Percentiles rank a stretch among this genome's conserved stretches.
phyloP scores from a whole-genome alignment of 2,888 invertebrate species.

The Meiosimyza decipiens region DNA sequence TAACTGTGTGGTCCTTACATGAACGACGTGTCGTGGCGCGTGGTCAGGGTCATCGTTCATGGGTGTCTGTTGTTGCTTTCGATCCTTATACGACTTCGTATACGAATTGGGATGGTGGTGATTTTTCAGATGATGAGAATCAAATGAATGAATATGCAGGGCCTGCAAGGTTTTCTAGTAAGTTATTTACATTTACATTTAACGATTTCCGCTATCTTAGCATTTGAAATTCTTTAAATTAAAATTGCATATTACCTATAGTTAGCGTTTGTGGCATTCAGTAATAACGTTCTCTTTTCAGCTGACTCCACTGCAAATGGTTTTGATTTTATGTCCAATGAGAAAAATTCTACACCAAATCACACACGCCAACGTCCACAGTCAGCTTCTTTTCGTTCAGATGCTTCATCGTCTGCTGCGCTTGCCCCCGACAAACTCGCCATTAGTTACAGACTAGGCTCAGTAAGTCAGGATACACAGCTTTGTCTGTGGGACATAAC shows the following conservation, averaged over 20 bases:
- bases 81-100: conserved; percentile 86
- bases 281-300: conserved; percentile 52
- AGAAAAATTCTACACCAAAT: conserved; percentile 61
- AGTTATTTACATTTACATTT: conserved; percentile 15
- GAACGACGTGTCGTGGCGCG: conserved; percentile 96
- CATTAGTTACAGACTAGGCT: conserved; percentile 87
- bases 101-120: conserved; percentile 71
- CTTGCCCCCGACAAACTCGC: conserved; percentile 67
- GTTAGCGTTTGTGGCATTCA: not conserved
- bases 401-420: conserved; percentile 58
- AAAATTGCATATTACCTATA: not conserved
- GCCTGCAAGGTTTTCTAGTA: conserved; percentile 37
- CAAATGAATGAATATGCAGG: conserved; percentile 62
- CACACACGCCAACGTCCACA: conserved; percentile 60
- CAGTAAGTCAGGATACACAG: conserved; percentile 97
- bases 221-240: too few species aligned
- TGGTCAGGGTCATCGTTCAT: conserved; percentile 96
- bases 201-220: conserved; percentile 28
- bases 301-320: conserved; percentile 59
- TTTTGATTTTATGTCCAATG: conserved; percentile 54
- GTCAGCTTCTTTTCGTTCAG: conserved; percentile 63
- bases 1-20: conserved; percentile 95
- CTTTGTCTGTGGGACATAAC: conserved; percentile 98
- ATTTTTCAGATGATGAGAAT: conserved; percentile 72
- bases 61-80: conserved; percentile 97